Evolutionary conservation across 2,113 vertebrate species (phyloP).

Genomic region (Mus spicilegus): DNA sequence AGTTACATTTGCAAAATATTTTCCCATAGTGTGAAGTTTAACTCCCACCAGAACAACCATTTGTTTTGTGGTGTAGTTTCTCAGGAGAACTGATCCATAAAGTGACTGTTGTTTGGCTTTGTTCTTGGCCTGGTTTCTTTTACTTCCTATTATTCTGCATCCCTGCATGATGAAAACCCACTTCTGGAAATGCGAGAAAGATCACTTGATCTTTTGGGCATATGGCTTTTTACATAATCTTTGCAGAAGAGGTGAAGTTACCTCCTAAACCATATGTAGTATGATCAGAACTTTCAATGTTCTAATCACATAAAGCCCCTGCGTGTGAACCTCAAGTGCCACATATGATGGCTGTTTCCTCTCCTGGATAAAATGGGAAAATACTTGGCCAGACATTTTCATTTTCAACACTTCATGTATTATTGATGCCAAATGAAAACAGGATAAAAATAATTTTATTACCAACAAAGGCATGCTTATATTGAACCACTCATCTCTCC

Average conservation of each 20-base stretch:
- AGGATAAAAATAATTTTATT: conserved; percentile 54
- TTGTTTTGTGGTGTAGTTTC: not conserved
- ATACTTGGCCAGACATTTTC: conserved; percentile 5
- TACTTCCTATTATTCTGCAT: not conserved
- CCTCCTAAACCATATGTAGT: not conserved
- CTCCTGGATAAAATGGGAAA: conserved; percentile 15
- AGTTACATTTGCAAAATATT: conserved; percentile 3
- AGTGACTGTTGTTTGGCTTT: not conserved
- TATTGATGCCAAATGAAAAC: conserved; percentile 43
- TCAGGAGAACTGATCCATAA: not conserved
- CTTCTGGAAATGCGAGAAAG: not conserved
- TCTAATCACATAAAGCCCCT: not conserved
- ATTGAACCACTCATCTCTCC: not conserved
- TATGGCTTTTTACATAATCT: conserved; percentile 1
- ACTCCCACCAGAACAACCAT: not conserved
- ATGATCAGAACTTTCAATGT: not conserved
- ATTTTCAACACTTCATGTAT: not conserved
- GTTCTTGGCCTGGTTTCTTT: not conserved
- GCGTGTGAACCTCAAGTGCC: not conserved
- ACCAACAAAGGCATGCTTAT: not conserved
- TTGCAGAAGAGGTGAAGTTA: not conserved
- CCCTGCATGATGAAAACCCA: not conserved
- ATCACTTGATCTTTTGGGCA: not conserved
- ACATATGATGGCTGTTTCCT: not conserved
- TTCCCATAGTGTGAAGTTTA: not conserved